phyloP scores from a whole-genome alignment of 92 coral and sea anemone species.

The Siderastrea siderea region DNA sequence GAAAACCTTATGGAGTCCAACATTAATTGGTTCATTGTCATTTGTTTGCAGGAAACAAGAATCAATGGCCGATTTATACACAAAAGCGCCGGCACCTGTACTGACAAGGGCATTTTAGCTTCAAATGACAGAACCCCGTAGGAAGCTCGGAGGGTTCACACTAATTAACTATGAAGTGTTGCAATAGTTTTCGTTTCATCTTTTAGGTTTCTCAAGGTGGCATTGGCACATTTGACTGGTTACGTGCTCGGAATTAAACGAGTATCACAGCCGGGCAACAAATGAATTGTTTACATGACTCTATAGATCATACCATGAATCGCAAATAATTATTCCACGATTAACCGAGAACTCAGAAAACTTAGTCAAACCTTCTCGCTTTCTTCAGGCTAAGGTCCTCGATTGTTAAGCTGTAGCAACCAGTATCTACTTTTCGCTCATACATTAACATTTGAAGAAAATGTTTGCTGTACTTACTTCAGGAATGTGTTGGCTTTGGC shows the following conservation, averaged over 20 bases:
- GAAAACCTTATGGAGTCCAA: neutral
- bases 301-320: neutral
- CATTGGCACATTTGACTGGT: neutral
- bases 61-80: neutral
- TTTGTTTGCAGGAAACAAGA: neutral
- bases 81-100: neutral
- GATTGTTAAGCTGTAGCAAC: too few relatives aligned
- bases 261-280: neutral
- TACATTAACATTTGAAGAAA: conserved; percentile 8
- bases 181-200: too few relatives aligned
- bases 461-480: neutral
- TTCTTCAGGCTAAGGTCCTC: neutral
- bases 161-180: too few relatives aligned
- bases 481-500: neutral
- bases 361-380: neutral
- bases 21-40: neutral
- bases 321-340: neutral
- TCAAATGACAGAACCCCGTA: too few relatives aligned
- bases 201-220: neutral
- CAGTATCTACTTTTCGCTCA: too few relatives aligned
- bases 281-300: neutral
- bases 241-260: conserved; percentile 17
- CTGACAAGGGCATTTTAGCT: too few relatives aligned
- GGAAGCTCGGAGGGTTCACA: neutral
- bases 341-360: neutral